Evolutionary conservation across 2,797 vertebrate species (phyloP).

Genomic region (Lacerta agilis): DNA sequence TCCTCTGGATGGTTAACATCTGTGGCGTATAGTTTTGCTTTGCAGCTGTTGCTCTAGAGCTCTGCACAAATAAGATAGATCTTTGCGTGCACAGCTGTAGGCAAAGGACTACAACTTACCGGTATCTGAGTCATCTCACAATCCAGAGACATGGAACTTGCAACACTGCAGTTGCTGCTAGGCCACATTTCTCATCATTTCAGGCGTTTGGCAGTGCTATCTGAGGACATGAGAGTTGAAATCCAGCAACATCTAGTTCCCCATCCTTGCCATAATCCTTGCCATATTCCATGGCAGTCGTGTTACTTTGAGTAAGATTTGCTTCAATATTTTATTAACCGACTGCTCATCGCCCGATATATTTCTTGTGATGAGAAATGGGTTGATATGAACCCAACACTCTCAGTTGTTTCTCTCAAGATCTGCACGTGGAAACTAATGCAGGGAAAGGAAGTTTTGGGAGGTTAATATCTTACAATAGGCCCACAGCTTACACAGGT

Average conservation of each 20-base stretch:
- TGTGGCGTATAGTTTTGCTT: background rate
- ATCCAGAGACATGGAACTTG: background rate
- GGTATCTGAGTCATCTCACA: background rate
- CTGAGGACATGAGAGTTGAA: background rate
- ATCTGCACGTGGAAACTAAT: too few relatives aligned
- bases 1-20: background rate
- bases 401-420: background rate
- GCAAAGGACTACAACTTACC: background rate
- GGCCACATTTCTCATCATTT: background rate
- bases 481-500: too few relatives aligned
- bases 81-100: background rate
- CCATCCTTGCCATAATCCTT: background rate
- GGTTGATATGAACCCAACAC: background rate
- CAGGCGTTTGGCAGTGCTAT: background rate
- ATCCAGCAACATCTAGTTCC: background rate
- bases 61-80: background rate
- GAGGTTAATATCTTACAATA: background rate
- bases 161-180: background rate
- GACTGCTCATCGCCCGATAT: background rate
- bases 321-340: background rate
- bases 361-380: background rate
- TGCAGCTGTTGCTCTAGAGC: background rate
- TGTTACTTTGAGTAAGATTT: background rate
- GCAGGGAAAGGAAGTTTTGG: too few relatives aligned
- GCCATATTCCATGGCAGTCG: background rate